Evolutionary conservation across 2,797 vertebrate genomes (phyloP).

Genomic region (Cuniculus paca): DNA sequence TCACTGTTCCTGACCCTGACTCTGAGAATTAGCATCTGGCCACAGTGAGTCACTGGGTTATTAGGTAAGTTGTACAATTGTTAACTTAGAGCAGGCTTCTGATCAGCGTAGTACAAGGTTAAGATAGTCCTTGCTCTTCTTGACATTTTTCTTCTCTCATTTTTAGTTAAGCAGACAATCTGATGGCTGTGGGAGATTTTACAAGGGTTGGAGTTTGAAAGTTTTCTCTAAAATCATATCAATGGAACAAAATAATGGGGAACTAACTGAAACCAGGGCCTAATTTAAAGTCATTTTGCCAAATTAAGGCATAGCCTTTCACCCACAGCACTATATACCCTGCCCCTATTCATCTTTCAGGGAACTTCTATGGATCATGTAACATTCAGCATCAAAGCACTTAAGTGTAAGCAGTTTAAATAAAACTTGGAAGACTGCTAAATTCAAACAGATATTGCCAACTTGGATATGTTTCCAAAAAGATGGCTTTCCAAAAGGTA

Average conservation of each 20-base stretch:
- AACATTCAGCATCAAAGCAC: constrained; percentile 77
- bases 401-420: constrained; percentile 78
- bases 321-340: constrained; percentile 82
- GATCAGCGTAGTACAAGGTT: constrained; percentile 85
- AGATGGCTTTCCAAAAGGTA: neutral
- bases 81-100: constrained; percentile 86
- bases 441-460: constrained; percentile 73
- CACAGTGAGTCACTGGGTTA: constrained; percentile 86
- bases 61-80: constrained; percentile 85
- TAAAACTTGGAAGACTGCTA: constrained; percentile 74
- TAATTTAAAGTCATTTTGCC: constrained; percentile 90
- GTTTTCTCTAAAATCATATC: constrained; percentile 87
- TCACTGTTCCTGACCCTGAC: constrained; percentile 81
- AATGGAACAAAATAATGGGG: constrained; percentile 90
- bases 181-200: constrained; percentile 83
- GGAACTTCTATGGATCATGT: constrained; percentile 80
- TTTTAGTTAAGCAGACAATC: constrained; percentile 86
- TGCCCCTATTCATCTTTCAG: constrained; percentile 86
- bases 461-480: constrained; percentile 61
- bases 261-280: constrained; percentile 85
- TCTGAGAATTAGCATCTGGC: constrained; percentile 87
- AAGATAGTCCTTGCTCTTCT: constrained; percentile 88
- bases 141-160: constrained; percentile 88
- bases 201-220: constrained; percentile 86
- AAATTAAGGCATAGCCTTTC: constrained; percentile 90